These are phyloP conservation scores for Lates calcarifer DNA, from an alignment of 2,113 vertebrate genomes.

Conservation along the genomic window DNA sequence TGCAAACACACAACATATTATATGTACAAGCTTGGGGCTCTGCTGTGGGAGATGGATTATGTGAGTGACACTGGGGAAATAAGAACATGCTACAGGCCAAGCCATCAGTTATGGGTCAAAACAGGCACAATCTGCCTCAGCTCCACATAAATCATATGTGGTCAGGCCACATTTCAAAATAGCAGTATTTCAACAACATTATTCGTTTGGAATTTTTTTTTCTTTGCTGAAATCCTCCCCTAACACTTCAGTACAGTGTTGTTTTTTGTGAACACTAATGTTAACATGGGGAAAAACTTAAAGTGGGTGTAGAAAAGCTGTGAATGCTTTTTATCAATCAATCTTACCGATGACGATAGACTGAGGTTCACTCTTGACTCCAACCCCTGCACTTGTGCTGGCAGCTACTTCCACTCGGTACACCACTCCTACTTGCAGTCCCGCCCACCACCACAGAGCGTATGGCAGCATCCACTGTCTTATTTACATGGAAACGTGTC, in stretches of 20 bases:
- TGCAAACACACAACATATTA: constrained; percentile 54
- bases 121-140: constrained; percentile 74
- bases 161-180: constrained; percentile 58
- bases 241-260: neutral
- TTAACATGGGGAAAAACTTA: neutral
- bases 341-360: constrained; percentile 93
- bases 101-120: constrained; percentile 85
- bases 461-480: constrained; percentile 97
- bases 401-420: constrained; percentile 97
- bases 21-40: constrained; percentile 55
- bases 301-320: neutral
- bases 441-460: constrained; percentile 97
- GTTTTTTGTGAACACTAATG: neutral
- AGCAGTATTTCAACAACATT: constrained; percentile 33
- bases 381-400: constrained; percentile 95
- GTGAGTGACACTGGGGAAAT: constrained; percentile 85
- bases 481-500: constrained; percentile 98
- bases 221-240: neutral
- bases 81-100: constrained; percentile 81
- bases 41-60: constrained; percentile 79
- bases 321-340: constrained; percentile 1
- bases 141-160: constrained; percentile 76
- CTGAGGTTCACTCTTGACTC: constrained; percentile 96
- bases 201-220: constrained; percentile 25
- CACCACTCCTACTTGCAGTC: constrained; percentile 93